These are phyloP conservation scores for Limnothrissa miodon DNA, from an alignment of 2,113 vertebrate genomes.

Conservation along the genomic window DNA sequence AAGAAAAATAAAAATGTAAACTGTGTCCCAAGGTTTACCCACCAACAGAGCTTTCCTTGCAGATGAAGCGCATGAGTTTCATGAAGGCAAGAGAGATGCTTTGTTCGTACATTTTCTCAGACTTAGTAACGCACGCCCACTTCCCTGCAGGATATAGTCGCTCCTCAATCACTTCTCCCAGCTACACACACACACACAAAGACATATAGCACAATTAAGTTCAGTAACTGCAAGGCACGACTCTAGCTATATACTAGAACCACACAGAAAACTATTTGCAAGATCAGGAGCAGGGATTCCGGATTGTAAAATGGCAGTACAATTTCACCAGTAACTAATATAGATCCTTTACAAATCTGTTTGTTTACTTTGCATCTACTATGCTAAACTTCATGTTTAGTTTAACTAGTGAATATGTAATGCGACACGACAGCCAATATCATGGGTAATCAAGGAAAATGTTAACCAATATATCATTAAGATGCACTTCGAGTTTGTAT, in stretches of 20 bases:
- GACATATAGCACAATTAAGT: background rate
- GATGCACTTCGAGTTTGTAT: too few relatives aligned
- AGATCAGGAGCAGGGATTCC: too few relatives aligned
- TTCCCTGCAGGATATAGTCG: slow-evolving; percentile 75
- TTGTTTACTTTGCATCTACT: too few relatives aligned
- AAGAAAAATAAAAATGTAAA: too few relatives aligned
- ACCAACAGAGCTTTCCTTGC: slow-evolving; percentile 85
- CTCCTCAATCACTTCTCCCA: slow-evolving; percentile 76
- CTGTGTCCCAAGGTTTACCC: slow-evolving; percentile 15
- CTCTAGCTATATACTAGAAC: background rate
- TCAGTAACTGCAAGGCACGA: background rate
- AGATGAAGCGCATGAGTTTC: slow-evolving; percentile 89
- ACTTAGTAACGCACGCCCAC: slow-evolving; percentile 76
- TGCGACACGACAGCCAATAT: too few relatives aligned
- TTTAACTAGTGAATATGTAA: too few relatives aligned
- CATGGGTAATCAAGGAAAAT: too few relatives aligned
- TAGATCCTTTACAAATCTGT: too few relatives aligned
- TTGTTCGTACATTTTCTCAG: slow-evolving; percentile 79
- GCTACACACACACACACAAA: slow-evolving; percentile 52
- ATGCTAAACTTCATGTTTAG: too few relatives aligned
- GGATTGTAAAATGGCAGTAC: too few relatives aligned
- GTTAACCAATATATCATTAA: too few relatives aligned
- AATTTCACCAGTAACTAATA: too few relatives aligned
- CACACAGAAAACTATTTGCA: background rate
- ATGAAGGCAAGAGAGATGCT: slow-evolving; percentile 85